Base-by-base conservation (phyloP, 2,113 vertebrate genomes). In the Bufo bufo region DNA sequence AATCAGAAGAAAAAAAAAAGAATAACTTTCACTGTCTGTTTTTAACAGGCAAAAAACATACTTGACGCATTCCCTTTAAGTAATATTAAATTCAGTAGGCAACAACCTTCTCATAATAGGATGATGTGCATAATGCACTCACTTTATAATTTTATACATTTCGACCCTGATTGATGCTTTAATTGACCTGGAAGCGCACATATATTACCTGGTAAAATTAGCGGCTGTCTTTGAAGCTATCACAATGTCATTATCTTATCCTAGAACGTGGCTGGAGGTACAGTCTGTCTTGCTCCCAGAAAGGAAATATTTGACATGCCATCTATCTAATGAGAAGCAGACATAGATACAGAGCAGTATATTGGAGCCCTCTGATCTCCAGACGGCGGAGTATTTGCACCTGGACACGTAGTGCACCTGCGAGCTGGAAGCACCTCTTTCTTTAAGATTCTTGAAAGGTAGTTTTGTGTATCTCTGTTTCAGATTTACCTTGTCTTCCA, bases 371-470 rank as follows among this genome's bases (percentile, higher is more conserved):
- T 89, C 84, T 85, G 84, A 84, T 89, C 81, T 89, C 58, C 59
- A 78, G 87, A 89, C 81, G 58, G 81, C 82, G 69, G 82, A 50
- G 78, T 84, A 78, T 84, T 89, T 84, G 87, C 87, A 89, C 87
- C 87, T 89, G 87, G 71, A 47, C 82, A 84, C 50, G 20, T 84
- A 47, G 78, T 49, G 65, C 87, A 89, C 87, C 87, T 89, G 87
- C 9, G 71, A 84, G 56, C 43, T 83, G 79, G 17, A 74, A 61
- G 49, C 59, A 54, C 61, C 47, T 81, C 77, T 65, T 56, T 80
- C 59, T 59, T 77, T 61, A 75, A 16, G 43, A 61, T 54, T 61
- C n/a, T 69, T 89, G 87, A 78, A 84, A 84, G 71, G 47, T 83
- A 88, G 71, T 83, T 84, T 77, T 88, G 80, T 88, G 58, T 33